Conservation (phyloP, 2,797 vertebrate species). For the Pseudomugil tenellus region DNA sequence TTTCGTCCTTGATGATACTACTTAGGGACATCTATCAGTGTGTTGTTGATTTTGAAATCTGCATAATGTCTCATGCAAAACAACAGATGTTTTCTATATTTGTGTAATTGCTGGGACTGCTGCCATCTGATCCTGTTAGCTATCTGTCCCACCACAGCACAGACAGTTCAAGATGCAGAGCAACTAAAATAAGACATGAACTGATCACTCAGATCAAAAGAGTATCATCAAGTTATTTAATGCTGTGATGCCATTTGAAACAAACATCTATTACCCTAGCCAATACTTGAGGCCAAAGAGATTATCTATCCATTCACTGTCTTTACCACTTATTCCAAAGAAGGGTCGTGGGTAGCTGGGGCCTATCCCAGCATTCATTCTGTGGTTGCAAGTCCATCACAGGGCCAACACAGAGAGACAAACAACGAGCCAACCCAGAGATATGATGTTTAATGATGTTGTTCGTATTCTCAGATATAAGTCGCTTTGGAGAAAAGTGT, state of each 20-base stretch:
- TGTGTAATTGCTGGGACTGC: constrained; percentile 17
- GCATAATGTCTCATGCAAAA: constrained; percentile 26
- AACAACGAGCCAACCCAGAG: too few relatives aligned
- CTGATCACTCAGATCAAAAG: constrained; percentile 40
- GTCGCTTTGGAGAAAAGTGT: too few relatives aligned
- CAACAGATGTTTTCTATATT: constrained; percentile 42
- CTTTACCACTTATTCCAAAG: too few relatives aligned
- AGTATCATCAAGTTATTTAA: neutral
- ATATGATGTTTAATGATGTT: too few relatives aligned
- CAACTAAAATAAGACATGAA: constrained; percentile 51
- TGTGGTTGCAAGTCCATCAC: too few relatives aligned
- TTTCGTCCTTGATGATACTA: constrained; percentile 4
- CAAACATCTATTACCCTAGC: neutral
- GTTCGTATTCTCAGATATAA: too few relatives aligned
- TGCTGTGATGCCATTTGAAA: neutral
- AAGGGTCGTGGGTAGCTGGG: too few relatives aligned
- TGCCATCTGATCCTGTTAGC: constrained; percentile 43
- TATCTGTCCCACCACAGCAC: constrained; percentile 28
- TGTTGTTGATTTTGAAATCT: constrained; percentile 17
- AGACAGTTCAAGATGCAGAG: constrained; percentile 34
- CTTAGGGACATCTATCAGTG: neutral
- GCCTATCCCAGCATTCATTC: too few relatives aligned
- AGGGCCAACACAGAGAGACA: too few relatives aligned
- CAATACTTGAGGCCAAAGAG: constrained; percentile 27
- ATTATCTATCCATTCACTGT: too few relatives aligned